phyloP scores from a whole-genome alignment of 2,113 vertebrate species.

The Agelaius tricolor region DNA sequence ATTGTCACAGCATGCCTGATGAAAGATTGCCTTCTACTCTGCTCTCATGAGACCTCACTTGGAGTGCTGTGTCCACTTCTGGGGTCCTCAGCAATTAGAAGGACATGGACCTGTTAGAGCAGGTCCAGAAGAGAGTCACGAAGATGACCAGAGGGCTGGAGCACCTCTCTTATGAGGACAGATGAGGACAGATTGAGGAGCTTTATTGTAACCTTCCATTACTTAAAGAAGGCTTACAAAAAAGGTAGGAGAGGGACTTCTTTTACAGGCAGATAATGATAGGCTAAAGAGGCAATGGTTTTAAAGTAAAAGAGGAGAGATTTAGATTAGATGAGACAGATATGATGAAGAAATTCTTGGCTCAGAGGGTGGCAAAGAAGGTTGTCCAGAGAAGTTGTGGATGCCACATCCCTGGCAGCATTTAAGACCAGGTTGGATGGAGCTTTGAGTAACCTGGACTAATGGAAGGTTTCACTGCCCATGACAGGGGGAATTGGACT shows the following conservation, averaged over 20 bases:
- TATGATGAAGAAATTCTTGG: neutral
- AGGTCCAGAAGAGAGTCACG: neutral
- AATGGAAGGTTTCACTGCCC: neutral
- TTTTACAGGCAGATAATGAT: neutral
- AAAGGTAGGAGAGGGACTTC: neutral
- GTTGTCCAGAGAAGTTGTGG: rapidly evolving
- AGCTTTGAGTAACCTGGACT: neutral
- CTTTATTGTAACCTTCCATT: neutral
- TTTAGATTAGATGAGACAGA: neutral
- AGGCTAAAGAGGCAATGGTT: neutral
- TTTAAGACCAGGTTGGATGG: neutral
- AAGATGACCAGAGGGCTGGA: neutral
- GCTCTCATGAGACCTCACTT: neutral
- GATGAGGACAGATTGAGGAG: neutral
- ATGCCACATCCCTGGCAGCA: neutral
- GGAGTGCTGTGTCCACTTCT: neutral
- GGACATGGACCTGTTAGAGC: neutral
- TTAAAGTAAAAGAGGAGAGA: neutral
- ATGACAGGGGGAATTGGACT: neutral
- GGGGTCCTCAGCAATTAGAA: neutral
- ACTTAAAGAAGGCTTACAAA: neutral
- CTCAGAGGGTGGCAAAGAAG: neutral
- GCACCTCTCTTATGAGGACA: neutral
- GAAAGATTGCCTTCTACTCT: neutral
- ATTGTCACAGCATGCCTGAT: neutral